phyloP scores from a whole-genome alignment of 2,113 vertebrate genomes.

The Taxidea taxus region DNA sequence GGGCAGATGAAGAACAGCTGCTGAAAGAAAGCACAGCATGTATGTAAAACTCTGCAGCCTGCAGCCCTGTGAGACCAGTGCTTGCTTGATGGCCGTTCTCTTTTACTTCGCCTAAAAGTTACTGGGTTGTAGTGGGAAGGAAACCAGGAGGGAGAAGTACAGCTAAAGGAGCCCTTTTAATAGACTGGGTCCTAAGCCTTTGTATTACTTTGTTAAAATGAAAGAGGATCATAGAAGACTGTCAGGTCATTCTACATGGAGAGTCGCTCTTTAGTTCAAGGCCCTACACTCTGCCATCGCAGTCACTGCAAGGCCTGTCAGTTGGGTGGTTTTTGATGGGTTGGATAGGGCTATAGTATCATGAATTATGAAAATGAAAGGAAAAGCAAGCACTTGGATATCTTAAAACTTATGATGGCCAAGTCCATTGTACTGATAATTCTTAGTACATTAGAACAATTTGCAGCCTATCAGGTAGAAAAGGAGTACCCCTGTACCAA shows the following conservation, averaged over 20 bases:
- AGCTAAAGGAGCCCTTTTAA: not conserved
- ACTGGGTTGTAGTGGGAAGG: not conserved
- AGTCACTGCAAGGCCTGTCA: not conserved
- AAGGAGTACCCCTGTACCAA: not conserved
- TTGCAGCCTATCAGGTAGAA: not conserved
- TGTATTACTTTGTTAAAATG: not conserved
- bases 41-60: not conserved
- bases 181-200: not conserved
- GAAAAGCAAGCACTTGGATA: not conserved
- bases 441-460: not conserved
- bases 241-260: not conserved
- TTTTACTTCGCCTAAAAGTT: not conserved
- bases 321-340: not conserved
- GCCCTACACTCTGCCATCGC: not conserved
- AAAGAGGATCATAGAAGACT: not conserved
- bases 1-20: not conserved
- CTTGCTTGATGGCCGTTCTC: rapidly evolving
- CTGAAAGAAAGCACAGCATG: not conserved
- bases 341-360: no score
- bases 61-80: rapidly evolving
- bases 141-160: no score
- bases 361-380: not conserved
- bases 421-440: not conserved
- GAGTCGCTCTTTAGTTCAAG: not conserved
- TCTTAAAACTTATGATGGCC: not conserved